Base-by-base conservation (phyloP, 2,113 vertebrate species). In the Lagopus leucura region DNA sequence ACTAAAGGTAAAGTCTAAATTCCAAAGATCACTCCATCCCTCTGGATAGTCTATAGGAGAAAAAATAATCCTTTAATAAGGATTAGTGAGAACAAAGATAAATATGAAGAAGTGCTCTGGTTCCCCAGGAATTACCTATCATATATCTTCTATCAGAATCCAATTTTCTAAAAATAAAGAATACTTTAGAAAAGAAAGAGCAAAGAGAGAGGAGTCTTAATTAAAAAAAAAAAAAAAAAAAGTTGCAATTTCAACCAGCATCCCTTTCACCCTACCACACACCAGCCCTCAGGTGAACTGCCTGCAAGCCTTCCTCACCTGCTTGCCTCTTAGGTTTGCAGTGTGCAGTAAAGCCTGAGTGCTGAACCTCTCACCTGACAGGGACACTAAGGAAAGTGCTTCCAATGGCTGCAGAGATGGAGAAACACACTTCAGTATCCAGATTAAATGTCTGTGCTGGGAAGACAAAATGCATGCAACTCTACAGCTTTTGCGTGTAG, bases 301-400 rank as follows among this genome's bases (percentile, higher is more conserved):
- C 20, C 63, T 75, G 28, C 27, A 61, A 67, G 36, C 8, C 11
- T 50, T n/a, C 14, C 63, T 34, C 45, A 30, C 14, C 20, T 57
- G 38, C 77, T 38, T 30, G n/a, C 21, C 2, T 4, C 30, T 38
- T 30, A 17, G 48, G 13, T 43, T 19, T 40, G 6, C 45, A 12
- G 24, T 13, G 7, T 32, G 6, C 0, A 2, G 8, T 30, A 28
- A 1, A 13, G 28, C 10, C 55, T 24, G 25, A 42, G 30, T 0
- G 0, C 4, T 42, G 36, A 74, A 54, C 34, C 10, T 19, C 36
- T 74, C 47, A 70, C 19, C 24, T 11, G 13, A 8, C 25, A 40
- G 30, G 43, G 22, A 22, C 52, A 14, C 36, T 52, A 19, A 30
- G 40, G 45, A 16, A 50, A 34, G 15, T 5, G 27, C 24, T 79